Base-by-base conservation (phyloP, 1,140 invertebrate genomes). In the Heliconius himera region DNA sequence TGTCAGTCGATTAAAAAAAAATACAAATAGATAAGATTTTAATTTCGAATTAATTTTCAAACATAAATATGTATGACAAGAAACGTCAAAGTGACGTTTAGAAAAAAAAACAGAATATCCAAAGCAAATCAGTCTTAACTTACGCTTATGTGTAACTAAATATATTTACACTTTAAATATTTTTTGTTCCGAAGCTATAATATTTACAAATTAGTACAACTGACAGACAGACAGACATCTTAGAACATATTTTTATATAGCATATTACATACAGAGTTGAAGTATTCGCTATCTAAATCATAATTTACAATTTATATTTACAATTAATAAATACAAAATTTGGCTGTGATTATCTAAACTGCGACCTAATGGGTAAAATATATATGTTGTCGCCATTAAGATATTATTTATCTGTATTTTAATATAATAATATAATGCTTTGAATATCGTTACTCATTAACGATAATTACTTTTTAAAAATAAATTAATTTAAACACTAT, bases 51-150 rank as follows among this genome's bases (percentile, higher is more conserved):
- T 22, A 8, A n/a, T 16, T 66, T 5, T 29, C 13, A 26, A 66
- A 66, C 3, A 13, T 29, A 26, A 36, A 36, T 8, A 36, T 36
- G 33, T 66, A 29, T 66, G 60, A 66, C 60, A 29, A n/a, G 60
- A 29, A 26, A 29, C 60, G 22, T 66, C 60, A 66, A 13, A n/a
- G 60, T 66, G 60, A 66, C 60, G 26, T n/a, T 66, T 66, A 22
- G 16, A 18, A 51, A 51, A 29, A 66, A 66, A 66, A 29, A 11
- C 82, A 83, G 86, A 88, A 86, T 87, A 89, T 89, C 76, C 82
- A 90, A 90, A 91, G 88, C 86, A 91, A 93, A 92, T 94, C 92
- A 94, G 92, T 94, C 92, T 93, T 91, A 93, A 90, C 88, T 91
- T 92, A 93, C 76, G 83, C 88, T 89, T 88, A 91, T 70, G 85